Evolutionary conservation across 2,113 vertebrate species (phyloP), one percentile per base, ranked within the genome.

Genomic region (Crotalus tigris): DNA sequence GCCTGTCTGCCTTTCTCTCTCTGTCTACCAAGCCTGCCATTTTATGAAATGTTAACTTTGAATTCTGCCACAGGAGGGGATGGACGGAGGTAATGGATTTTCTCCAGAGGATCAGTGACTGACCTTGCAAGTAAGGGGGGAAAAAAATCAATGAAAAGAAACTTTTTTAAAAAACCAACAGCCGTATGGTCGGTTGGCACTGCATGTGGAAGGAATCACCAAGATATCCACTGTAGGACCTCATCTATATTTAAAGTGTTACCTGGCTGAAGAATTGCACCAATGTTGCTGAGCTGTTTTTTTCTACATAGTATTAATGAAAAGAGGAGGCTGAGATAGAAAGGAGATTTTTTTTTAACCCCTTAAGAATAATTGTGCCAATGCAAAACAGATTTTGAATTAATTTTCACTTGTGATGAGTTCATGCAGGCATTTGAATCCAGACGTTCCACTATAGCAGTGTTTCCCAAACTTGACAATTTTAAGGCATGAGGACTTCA

Each of bases 11-110:
- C 0, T 95, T 94, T 94, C 93, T 91, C 0, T 95, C 94, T 94
- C 94, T 92, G 55, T 92, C 95, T 96, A 92, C 61, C 95, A 94
- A 92, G 58, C 33, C 33, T 86, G 92, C 46, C 0, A 3, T 85
- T 54, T 92, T 49, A 88, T 93, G 88, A 96, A 92, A 39, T 94
- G 61, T 39, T 64, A 51, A 44, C 57, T 94, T 89, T 81, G 58
- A 88, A 49, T 92, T 23, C 51, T 93, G 1, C 23, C 54, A 51
- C 5, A 85, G 17, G 88, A 95, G 87, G 13, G 51, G 91, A 94
- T 94, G 46, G 49, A 93, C 94, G 53, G 33, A 88, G 8, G 44
- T 90, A n/a, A 93, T 54, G 24, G n/a, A 29, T 29, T 87, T 53
- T 87, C 12, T 51, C 86, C 13, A 44, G 19, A 39, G 2, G 33